A percentile compares a stretch with the other conserved stretches of the same genome.
Evolutionary conservation across 1,140 invertebrate genomes (phyloP).

Genomic region (Drosophila arawakana): DNA sequence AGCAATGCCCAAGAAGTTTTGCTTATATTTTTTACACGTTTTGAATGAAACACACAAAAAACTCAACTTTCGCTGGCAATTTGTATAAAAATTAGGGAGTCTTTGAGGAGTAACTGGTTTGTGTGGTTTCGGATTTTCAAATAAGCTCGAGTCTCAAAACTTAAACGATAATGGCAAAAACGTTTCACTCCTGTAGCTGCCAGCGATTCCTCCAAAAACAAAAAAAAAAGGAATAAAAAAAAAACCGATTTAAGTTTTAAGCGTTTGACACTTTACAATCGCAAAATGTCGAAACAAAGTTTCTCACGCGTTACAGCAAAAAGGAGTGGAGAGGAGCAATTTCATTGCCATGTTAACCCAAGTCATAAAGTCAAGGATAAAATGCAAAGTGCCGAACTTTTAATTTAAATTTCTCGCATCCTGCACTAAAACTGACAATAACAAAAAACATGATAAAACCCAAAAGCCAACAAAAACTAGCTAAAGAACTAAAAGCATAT

Average conservation of each 20-base stretch:
- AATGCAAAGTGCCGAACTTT: slow-evolving; percentile 80
- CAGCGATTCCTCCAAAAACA: slow-evolving; percentile 1
- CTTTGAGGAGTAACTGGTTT: not conserved
- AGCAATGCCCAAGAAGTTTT: no score
- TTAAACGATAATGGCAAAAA: slow-evolving; percentile 61
- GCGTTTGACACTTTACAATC: slow-evolving; percentile 80
- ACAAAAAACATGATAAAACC: slow-evolving; percentile 50
- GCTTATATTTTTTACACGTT: no score
- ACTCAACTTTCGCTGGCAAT: not conserved
- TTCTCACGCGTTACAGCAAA: slow-evolving; percentile 56
- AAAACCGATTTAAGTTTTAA: slow-evolving; percentile 80
- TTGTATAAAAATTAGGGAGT: slow-evolving; percentile 5
- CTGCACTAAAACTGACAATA: slow-evolving; percentile 32
- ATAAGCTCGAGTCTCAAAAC: slow-evolving; percentile 43
- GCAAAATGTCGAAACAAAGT: slow-evolving; percentile 79
- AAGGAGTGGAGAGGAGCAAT: slow-evolving; percentile 37
- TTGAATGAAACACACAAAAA: no score
- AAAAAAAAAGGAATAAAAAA: no score
- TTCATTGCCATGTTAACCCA: slow-evolving; percentile 74
- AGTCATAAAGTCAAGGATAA: slow-evolving; percentile 81
- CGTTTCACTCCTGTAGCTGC: slow-evolving; percentile 37
- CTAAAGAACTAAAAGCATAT: slow-evolving; percentile 9
- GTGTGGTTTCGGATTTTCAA: not conserved
- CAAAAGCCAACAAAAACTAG: slow-evolving; percentile 12
- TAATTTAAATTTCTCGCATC: slow-evolving; percentile 75